A percentile compares a stretch with the other conserved stretches of the same genome.
These are phyloP conservation scores for Lichenostomus cassidix DNA, from an alignment of 2,113 vertebrate species.

Conservation along the genomic window DNA sequence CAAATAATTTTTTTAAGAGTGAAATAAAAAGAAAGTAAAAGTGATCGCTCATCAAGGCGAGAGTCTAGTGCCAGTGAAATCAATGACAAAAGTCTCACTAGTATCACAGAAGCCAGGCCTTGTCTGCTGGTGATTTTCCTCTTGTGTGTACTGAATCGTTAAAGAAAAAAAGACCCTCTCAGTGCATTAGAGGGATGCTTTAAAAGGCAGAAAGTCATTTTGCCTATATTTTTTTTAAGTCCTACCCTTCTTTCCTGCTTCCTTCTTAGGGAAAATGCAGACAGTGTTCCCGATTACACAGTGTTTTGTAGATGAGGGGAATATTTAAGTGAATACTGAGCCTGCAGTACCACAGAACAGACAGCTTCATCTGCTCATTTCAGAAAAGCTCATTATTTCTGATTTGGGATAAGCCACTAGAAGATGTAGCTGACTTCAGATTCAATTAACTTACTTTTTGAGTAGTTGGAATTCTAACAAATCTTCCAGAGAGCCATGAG, in stretches of 20 bases:
- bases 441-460: constrained; percentile 45
- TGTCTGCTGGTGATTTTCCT: not conserved
- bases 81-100: not conserved
- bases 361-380: not conserved
- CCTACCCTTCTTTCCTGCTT: not conserved
- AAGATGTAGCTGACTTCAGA: constrained; percentile 6
- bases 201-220: not conserved
- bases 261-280: not conserved
- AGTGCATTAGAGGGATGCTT: not conserved
- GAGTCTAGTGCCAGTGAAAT: not conserved
- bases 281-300: not conserved
- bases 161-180: not conserved
- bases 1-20: not conserved
- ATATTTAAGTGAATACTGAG: not conserved
- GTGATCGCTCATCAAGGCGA: not conserved
- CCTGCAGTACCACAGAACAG: not conserved
- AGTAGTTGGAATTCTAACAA: constrained; percentile 33
- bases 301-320: not conserved
- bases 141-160: not conserved
- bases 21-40: not conserved
- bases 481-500: not conserved
- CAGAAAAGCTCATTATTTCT: constrained; percentile 3
- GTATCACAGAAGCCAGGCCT: not conserved
- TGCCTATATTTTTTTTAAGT: not conserved
- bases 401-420: constrained; percentile 4